Conservation (phyloP, 2,888 invertebrate species). For the Napeogenes inachia region DNA sequence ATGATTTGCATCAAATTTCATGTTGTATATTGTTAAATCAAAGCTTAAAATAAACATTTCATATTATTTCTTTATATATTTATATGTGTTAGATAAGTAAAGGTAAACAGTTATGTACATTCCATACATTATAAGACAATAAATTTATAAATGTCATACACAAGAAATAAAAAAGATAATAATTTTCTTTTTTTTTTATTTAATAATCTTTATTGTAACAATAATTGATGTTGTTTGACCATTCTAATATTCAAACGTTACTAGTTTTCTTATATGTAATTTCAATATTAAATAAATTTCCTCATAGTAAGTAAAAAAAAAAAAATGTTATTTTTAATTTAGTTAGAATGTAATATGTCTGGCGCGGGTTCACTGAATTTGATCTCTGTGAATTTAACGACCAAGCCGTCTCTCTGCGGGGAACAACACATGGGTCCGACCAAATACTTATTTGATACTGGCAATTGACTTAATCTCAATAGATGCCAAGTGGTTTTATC, state of each 20-base stretch:
- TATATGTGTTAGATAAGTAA: constrained; percentile 3
- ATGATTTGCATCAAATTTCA: too few species aligned
- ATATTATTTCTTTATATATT: too few species aligned
- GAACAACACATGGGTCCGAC: constrained; percentile 59
- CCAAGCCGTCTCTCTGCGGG: constrained; percentile 49
- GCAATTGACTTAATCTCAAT: constrained; percentile 51
- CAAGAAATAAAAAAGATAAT: neutral
- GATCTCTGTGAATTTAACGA: constrained; percentile 49
- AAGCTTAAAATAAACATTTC: too few species aligned
- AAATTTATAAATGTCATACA: constrained; percentile 1
- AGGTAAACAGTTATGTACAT: constrained; percentile 19
- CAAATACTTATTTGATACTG: constrained; percentile 38
- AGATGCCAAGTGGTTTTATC: constrained; percentile 51
- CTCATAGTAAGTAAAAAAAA: too few species aligned
- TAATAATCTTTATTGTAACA: too few species aligned
- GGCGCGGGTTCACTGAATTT: constrained; percentile 41
- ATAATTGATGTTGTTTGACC: too few species aligned
- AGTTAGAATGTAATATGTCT: constrained; percentile 59
- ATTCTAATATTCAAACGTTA: too few species aligned
- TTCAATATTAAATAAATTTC: too few species aligned
- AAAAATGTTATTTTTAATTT: neutral
- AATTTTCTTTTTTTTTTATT: neutral
- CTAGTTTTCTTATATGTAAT: too few species aligned
- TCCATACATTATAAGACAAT: constrained; percentile 17
- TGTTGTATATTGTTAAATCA: too few species aligned